Evolutionary conservation across 1,140 invertebrate genomes (phyloP).

Genomic region (Macrocentrus cingulum): DNA sequence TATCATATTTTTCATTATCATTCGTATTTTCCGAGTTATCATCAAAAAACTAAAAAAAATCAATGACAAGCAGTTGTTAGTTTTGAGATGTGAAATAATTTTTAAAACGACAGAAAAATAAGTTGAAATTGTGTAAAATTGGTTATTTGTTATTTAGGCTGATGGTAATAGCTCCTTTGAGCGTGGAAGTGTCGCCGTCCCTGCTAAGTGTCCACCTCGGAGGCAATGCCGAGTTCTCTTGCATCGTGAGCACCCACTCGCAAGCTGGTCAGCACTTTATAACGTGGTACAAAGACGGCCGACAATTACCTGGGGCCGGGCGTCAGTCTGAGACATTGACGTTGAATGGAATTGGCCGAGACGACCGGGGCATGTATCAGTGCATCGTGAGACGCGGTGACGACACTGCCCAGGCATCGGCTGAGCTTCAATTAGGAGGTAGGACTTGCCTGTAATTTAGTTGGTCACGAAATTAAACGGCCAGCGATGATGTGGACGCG

Average conservation of each 20-base stretch:
- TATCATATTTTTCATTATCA: no score
- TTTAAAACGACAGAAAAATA: no score
- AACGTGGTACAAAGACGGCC: conserved; percentile 77
- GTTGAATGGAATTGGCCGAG: conserved; percentile 69
- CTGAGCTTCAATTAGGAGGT: conserved; percentile 81
- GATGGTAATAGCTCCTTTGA: conserved; percentile 68
- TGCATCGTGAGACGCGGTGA: conserved; percentile 76
- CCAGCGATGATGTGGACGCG: conserved; percentile 2
- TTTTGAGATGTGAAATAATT: no score
- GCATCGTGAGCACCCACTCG: conserved; percentile 59
- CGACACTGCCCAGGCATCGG: conserved; percentile 77
- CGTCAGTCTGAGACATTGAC: conserved; percentile 67
- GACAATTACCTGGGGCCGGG: conserved; percentile 68
- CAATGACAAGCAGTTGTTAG: no score
- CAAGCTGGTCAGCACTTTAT: conserved; percentile 61
- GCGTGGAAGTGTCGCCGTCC: conserved; percentile 70
- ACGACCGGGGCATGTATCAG: conserved; percentile 85
- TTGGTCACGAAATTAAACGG: background rate
- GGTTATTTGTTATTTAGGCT: conserved; percentile 51
- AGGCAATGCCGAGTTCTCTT: conserved; percentile 74
- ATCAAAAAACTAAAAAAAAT: no score
- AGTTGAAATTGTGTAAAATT: background rate
- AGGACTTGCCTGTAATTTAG: background rate
- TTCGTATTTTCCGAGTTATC: no score
- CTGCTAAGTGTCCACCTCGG: conserved; percentile 77